Conservation (phyloP, 2,888 invertebrate species). For the Thymelicus sylvestris region DNA sequence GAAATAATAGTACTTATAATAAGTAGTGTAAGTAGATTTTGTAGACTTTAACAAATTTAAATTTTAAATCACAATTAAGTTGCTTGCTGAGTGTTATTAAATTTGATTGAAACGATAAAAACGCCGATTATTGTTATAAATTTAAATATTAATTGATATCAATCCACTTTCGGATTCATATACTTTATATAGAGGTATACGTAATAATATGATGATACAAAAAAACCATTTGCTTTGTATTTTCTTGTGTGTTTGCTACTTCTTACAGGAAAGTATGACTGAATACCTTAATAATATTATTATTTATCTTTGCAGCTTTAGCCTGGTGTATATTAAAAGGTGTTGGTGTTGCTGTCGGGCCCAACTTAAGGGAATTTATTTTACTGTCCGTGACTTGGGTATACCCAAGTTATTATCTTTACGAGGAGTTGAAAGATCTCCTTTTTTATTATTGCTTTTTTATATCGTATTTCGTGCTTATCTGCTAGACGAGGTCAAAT, state of each 20-base stretch:
- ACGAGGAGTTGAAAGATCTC: conserved; percentile 78
- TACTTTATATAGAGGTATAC: no score
- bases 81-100: no score
- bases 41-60: background rate
- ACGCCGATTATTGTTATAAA: no score
- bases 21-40: background rate
- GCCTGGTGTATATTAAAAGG: conserved; percentile 40
- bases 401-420: conserved; percentile 74
- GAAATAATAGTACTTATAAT: no score
- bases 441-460: conserved; percentile 74
- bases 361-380: conserved; percentile 52
- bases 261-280: background rate
- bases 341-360: conserved; percentile 24
- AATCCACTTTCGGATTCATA: no score
- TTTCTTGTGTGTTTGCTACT: background rate
- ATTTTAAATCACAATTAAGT: no score
- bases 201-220: background rate
- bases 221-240: background rate
- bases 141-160: no score
- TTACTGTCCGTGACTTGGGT: conserved; percentile 59
- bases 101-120: no score
- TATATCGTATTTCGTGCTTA: conserved; percentile 67
- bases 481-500: conserved; percentile 61
- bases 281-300: background rate
- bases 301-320: conserved; percentile 17